Base-by-base conservation (phyloP, 2,888 invertebrate genomes). In the Malthinus seriepunctatus region DNA sequence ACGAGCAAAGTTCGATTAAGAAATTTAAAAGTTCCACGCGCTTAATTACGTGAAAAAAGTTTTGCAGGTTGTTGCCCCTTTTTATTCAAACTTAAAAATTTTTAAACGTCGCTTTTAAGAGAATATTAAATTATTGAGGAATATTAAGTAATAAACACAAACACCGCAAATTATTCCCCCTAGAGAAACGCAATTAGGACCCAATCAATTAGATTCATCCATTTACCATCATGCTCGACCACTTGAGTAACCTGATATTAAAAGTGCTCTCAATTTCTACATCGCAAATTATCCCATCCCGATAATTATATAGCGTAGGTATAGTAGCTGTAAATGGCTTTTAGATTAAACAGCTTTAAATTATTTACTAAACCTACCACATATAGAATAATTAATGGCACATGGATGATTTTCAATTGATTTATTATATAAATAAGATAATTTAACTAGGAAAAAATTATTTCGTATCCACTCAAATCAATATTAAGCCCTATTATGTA, bases 231-330 rank as follows among this genome's bases (percentile, higher is more conserved):
- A 12, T 45, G 49, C 54, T 33, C 33, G 48, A 32, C 46, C 54
- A 54, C 48, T 54, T 48, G 38, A 44, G 55, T 49, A 55, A 55
- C 55, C 49, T 15, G 49, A 55, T 55, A 55, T 55, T 49, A 55
- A 54, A 49, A 50, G 55, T 44, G 49, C 15, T 49, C 44, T 55
- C 49, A 12, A 39, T 44, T 44, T 49, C 32, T 14, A 33, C 11
- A 11, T 49, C 48, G 23, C 33, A 44, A 6, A 48, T 42, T 49
- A 45, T 44, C 32, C 42, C 33, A 49, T 55, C 49, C 34, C 10
- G 11, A 14, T 55, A 55, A 55, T 55, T 55, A 55, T 42, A 44
- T 14, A 37, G 47, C 37, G 32, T 37, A 39, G 33, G 12, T 32
- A 47, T 47, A 54, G 38, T 47, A 15, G 33, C 39, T 15, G 3